Percentiles rank a stretch among this genome's conserved stretches.
Conservation (phyloP, 1,140 invertebrate species). For the Mizuhopecten yessoensis region DNA sequence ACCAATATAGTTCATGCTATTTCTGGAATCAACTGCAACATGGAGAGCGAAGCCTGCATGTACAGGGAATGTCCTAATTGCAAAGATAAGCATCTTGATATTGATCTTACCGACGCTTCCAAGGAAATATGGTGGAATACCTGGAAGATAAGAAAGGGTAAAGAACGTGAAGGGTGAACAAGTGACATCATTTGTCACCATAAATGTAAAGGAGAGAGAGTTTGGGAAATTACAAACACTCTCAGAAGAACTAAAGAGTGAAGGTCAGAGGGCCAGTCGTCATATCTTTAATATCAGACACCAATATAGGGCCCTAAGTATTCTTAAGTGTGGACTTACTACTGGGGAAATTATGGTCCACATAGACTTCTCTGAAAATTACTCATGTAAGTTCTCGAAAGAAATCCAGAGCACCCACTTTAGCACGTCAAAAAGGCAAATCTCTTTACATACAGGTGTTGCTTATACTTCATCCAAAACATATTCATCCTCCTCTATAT, state of each 20-base stretch:
- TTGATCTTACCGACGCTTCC: too few relatives aligned
- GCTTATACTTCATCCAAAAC: neutral
- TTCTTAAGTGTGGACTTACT: neutral
- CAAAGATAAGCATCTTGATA: conserved; percentile 18
- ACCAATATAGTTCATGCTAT: neutral
- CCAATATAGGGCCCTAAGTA: conserved; percentile 35
- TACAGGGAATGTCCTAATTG: conserved; percentile 47
- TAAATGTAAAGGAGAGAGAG: conserved; percentile 48
- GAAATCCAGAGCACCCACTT: conserved; percentile 50
- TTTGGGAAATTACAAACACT: conserved; percentile 45
- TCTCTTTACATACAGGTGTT: neutral
- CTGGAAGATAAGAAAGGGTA: too few relatives aligned
- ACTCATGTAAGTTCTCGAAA: conserved; percentile 41
- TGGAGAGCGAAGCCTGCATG: conserved; percentile 44
- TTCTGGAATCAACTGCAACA: neutral
- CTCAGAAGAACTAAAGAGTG: conserved; percentile 28
- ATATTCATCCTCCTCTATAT: neutral
- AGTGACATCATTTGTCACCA: too few relatives aligned
- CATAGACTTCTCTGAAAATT: conserved; percentile 55
- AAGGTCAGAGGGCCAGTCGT: neutral
- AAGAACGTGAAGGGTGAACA: too few relatives aligned
- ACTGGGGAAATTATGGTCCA: conserved; percentile 55
- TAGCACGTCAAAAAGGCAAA: neutral
- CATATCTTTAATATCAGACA: conserved; percentile 57
- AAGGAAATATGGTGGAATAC: too few relatives aligned